Conservation (phyloP, 2,888 invertebrate species). For the Morpho achilles region DNA sequence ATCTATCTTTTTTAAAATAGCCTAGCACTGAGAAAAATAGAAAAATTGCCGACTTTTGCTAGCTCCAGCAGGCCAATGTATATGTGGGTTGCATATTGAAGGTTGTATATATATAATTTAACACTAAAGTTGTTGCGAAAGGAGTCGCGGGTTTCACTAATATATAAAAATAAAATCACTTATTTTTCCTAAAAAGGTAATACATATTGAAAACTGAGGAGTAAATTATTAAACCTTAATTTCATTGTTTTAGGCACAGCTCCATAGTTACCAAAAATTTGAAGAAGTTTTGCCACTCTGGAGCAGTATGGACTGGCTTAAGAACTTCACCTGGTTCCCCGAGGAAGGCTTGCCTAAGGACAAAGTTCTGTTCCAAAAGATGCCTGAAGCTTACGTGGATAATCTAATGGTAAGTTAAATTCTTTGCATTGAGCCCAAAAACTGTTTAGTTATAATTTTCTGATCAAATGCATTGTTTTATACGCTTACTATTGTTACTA, state of each 20-base stretch:
- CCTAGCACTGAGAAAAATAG: neutral
- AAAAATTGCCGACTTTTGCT: neutral
- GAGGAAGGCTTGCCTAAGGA: slow-evolving; percentile 53
- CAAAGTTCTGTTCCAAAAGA: slow-evolving; percentile 43
- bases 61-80: too few species aligned
- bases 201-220: too few species aligned
- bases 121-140: too few species aligned
- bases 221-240: neutral
- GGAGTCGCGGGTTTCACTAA: too few species aligned
- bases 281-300: slow-evolving; percentile 44
- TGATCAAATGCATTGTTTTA: too few species aligned
- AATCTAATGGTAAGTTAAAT: slow-evolving; percentile 50
- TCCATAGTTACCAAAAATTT: slow-evolving; percentile 49
- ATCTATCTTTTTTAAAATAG: too few species aligned
- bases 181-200: too few species aligned
- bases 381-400: slow-evolving; percentile 48
- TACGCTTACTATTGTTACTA: too few species aligned
- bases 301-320: slow-evolving; percentile 53
- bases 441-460: too few species aligned
- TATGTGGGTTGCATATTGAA: too few species aligned
- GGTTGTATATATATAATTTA: too few species aligned
- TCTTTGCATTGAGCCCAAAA: neutral
- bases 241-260: slow-evolving; percentile 57
- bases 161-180: too few species aligned
- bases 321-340: slow-evolving; percentile 49